Evolutionary conservation across 2,113 vertebrate species (phyloP), one percentile per base, ranked within the genome.

Genomic region (Epinephelus moara): DNA sequence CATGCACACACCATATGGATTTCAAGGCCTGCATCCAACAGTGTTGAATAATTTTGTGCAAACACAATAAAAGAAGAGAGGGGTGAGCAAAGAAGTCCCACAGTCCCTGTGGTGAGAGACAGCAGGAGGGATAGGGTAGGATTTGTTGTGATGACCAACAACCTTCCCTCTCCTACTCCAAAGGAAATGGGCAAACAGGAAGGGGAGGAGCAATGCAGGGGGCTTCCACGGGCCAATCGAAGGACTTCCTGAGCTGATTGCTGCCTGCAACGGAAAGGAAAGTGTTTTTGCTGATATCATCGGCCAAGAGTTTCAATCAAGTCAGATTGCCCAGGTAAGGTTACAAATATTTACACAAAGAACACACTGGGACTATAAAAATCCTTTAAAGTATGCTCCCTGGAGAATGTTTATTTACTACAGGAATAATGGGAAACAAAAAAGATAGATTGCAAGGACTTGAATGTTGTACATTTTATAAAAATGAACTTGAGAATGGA

Each of bases 161-260:
- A 61, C 81, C n/a, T 69, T 56, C 78, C 45, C 84, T 86, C 40
- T 89, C 47, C 74, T 15, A 18, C 86, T 80, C 75, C 6, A 64
- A 70, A 99, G 98, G 92, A 98, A 97, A 87, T 97, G 96, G 93
- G 93, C 88, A 45, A 93, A 95, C 86, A 84, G 81, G 82, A 91
- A 89, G 80, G 93, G 75, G 19, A 96, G 87, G 77, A 84, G 92
- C 0, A 27, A 80, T 18, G 79, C 0, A 6, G 72, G 90, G 64
- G 92, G 91, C 70, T 94, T 93, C 87, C 93, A 82, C 15, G 95
- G 96, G 18, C 94, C 96, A 40, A 93, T 99, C 0, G 97, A 99
- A 89, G 96, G 96, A 85, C 97, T 99, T 87, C 98, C 98, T 12
- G 97, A 99, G 84, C 94, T 99, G 73, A 96, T 99, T 12, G 96